Conservation (phyloP, 1,140 invertebrate genomes). For the Rhopalosiphum padi region DNA sequence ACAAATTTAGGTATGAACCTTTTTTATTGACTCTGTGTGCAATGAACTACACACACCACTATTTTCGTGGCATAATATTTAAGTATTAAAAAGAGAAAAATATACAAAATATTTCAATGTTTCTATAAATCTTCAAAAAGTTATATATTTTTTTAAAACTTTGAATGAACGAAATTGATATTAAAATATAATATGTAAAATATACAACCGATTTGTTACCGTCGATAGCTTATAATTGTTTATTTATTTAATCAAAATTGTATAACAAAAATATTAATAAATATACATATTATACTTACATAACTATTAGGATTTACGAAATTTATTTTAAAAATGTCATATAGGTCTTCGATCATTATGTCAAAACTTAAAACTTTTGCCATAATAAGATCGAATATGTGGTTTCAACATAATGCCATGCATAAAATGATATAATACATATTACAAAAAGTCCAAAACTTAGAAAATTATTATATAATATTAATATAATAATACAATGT, state of each 20-base stretch:
- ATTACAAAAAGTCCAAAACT: neutral
- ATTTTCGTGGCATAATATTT: neutral
- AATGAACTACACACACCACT: neutral
- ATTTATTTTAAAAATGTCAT: neutral
- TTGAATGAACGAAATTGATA: neutral
- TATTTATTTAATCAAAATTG: neutral
- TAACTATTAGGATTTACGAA: too few relatives aligned
- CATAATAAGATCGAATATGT: neutral
- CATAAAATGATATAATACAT: neutral
- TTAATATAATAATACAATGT: neutral
- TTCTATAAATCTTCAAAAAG: neutral
- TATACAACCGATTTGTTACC: neutral
- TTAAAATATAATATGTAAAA: neutral
- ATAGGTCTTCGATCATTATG: constrained; percentile 25
- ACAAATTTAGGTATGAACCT: neutral
- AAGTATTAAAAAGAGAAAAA: neutral
- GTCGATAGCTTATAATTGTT: neutral
- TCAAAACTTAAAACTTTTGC: constrained; percentile 23
- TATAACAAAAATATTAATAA: neutral
- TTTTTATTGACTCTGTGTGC: too few relatives aligned
- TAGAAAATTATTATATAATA: neutral
- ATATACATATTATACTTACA: neutral
- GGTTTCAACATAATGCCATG: neutral
- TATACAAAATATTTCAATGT: neutral
- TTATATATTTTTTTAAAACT: neutral